These are phyloP conservation scores for Callipepla squamata DNA, from an alignment of 2,113 vertebrate species.

Conservation along the genomic window DNA sequence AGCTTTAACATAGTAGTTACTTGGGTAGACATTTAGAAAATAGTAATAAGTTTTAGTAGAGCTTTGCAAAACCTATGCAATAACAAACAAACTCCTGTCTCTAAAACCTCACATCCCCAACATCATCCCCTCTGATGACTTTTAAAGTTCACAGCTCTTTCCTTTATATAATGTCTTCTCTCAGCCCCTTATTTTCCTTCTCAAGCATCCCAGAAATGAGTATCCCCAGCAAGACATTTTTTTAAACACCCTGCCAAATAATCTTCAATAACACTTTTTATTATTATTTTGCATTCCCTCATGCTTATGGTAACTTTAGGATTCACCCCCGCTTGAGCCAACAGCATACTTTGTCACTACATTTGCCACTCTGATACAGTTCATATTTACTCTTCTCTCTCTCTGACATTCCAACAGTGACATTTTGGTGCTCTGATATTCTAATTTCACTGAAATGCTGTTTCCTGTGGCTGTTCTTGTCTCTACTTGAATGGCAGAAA, in stretches of 20 bases:
- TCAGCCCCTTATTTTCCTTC: not conserved
- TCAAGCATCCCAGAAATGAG: slow-evolving; percentile 9
- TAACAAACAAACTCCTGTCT: not conserved
- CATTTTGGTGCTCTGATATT: not conserved
- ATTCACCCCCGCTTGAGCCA: not conserved
- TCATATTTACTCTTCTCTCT: not conserved
- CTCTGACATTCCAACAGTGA: not conserved
- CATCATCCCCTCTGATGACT: not conserved
- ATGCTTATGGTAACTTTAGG: not conserved
- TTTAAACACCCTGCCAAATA: not conserved
- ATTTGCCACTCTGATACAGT: not conserved
- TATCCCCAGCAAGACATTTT: not conserved
- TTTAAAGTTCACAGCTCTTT: not conserved
- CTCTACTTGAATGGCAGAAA: not conserved
- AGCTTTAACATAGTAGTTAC: not conserved
- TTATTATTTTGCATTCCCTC: not conserved
- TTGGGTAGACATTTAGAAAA: not conserved
- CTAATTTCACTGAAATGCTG: slow-evolving; percentile 17
- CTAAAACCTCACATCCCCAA: not conserved
- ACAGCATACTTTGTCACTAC: slow-evolving; percentile 25
- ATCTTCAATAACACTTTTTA: not conserved
- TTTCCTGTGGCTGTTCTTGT: not conserved
- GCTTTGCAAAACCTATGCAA: not conserved
- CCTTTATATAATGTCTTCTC: not conserved
- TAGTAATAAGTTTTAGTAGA: not conserved